Evolutionary conservation across 2,888 invertebrate genomes (phyloP).

Genomic region (Heliconius charithonia): DNA sequence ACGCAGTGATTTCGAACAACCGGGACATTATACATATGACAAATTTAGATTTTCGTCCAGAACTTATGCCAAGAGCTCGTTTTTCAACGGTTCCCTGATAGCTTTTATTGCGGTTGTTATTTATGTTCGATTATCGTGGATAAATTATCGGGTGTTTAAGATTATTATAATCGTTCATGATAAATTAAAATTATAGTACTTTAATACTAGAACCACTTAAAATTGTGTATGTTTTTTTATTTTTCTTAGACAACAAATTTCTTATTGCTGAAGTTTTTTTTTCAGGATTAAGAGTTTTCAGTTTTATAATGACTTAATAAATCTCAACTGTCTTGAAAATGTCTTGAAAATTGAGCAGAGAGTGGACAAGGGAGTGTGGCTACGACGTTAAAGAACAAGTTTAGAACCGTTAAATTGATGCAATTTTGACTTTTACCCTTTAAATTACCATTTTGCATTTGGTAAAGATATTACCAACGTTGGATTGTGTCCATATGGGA

Average conservation of each 20-base stretch:
- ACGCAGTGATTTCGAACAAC: constrained; percentile 58
- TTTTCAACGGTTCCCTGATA: constrained; percentile 43
- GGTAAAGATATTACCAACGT: too few species aligned
- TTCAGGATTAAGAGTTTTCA: too few species aligned
- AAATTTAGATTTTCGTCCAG: constrained; percentile 65
- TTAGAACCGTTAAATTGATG: too few species aligned
- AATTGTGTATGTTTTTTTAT: neutral
- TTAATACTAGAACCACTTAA: neutral
- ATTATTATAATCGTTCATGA: constrained; percentile 16
- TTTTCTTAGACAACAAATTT: neutral
- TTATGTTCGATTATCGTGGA: constrained; percentile 27
- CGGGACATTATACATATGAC: constrained; percentile 69
- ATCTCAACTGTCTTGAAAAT: neutral
- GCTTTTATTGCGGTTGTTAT: constrained; percentile 42
- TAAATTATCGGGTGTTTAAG: constrained; percentile 29
- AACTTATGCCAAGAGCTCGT: constrained; percentile 42
- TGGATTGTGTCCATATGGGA: too few species aligned
- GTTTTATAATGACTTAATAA: too few species aligned
- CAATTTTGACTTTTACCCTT: too few species aligned
- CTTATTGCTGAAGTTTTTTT: too few species aligned
- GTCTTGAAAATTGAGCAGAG: neutral
- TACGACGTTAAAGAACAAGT: too few species aligned
- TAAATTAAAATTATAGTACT: neutral
- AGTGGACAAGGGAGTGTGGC: neutral
- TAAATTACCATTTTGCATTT: too few species aligned